Evolutionary conservation across 2,888 invertebrate species (phyloP).

Genomic region (Himalopsyche japonica): DNA sequence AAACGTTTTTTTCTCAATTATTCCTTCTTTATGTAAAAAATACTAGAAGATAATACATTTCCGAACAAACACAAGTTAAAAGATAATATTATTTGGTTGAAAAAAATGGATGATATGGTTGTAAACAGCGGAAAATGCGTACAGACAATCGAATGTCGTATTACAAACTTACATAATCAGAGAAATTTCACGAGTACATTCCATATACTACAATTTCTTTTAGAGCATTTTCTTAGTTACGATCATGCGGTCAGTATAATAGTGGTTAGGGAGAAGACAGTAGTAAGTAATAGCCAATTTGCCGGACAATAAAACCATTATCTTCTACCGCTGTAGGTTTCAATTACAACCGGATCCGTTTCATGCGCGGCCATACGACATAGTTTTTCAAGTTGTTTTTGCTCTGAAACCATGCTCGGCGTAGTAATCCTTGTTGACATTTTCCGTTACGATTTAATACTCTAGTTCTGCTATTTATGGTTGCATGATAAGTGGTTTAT

Average conservation of each 20-base stretch:
- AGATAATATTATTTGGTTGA: too few relatives aligned
- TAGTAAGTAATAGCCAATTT: conserved; percentile 39
- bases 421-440: neutral
- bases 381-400: neutral
- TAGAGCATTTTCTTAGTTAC: neutral
- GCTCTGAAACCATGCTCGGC: neutral
- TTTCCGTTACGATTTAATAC: neutral
- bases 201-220: too few relatives aligned
- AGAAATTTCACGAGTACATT: too few relatives aligned
- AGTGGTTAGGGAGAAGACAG: conserved; percentile 10
- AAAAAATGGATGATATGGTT: too few relatives aligned
- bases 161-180: too few relatives aligned
- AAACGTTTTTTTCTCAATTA: too few relatives aligned
- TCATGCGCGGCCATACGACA: neutral
- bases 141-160: too few relatives aligned
- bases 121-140: too few relatives aligned
- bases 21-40: too few relatives aligned
- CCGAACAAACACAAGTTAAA: too few relatives aligned
- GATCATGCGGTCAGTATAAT: neutral
- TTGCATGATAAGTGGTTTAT: neutral
- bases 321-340: conserved; percentile 26
- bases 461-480: neutral
- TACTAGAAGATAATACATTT: too few relatives aligned
- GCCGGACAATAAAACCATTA: conserved; percentile 40
- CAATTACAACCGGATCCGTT: conserved; percentile 27